Conservation (phyloP, 2,797 vertebrate species). For the Acomys russatus region DNA sequence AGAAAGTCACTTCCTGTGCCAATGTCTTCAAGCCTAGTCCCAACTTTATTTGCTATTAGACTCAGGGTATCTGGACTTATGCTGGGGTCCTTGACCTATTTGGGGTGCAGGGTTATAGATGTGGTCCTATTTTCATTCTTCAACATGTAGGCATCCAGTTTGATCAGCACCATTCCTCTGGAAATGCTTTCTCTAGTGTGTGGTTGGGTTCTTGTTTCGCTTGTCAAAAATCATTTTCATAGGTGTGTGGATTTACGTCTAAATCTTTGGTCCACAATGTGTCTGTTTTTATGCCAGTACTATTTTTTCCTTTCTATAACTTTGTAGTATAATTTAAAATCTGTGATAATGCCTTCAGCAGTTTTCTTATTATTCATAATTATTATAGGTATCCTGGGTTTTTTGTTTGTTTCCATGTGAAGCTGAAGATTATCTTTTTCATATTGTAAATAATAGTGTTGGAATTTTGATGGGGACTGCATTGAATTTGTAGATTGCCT, state of each 20-base stretch:
- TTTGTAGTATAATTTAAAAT: not conserved
- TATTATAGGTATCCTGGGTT: not conserved
- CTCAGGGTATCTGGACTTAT: not conserved
- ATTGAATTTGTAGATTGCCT: not conserved
- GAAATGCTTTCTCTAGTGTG: not conserved
- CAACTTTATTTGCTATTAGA: not conserved
- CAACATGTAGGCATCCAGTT: not conserved
- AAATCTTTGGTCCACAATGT: not conserved
- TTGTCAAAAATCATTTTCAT: not conserved
- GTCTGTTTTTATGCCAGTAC: not conserved
- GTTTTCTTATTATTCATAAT: not conserved
- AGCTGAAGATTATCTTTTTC: not conserved
- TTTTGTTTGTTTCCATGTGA: not conserved
- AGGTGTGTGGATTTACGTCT: not conserved
- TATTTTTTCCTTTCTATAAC: not conserved
- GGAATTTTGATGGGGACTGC: not conserved
- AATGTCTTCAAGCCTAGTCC: not conserved
- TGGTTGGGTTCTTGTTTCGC: not conserved
- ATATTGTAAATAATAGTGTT: not conserved
- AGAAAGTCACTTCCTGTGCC: not conserved
- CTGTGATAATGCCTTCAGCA: not conserved
- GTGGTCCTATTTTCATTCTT: not conserved
- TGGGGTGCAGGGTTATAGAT: not conserved
- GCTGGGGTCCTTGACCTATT: not conserved
- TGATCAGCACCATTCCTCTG: not conserved